These are phyloP conservation scores for Ploceus nigricollis DNA, from an alignment of 2,113 vertebrate species.

Conservation along the genomic window DNA sequence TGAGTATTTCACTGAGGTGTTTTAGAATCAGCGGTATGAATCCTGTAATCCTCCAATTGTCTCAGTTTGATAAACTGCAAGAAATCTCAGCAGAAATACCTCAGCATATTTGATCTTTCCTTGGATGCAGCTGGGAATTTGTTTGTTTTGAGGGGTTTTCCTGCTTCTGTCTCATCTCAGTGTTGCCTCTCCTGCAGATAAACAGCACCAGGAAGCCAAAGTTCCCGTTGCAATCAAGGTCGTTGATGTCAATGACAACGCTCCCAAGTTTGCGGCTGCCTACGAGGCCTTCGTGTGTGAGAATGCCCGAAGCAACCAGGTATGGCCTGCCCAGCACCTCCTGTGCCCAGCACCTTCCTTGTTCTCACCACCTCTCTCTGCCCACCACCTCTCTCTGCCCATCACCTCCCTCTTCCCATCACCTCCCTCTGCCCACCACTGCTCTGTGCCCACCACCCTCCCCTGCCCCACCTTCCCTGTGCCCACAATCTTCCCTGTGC, in stretches of 20 bases:
- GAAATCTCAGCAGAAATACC: background rate
- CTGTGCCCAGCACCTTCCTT: background rate
- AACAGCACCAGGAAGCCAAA: constrained; percentile 90
- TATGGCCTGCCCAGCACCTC: constrained; percentile 25
- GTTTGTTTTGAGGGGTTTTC: background rate
- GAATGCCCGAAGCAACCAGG: constrained; percentile 84
- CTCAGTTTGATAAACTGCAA: background rate
- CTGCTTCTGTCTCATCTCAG: background rate
- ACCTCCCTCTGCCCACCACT: too few relatives aligned
- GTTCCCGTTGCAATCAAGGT: constrained; percentile 92
- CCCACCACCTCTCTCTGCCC: background rate
- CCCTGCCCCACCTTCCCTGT: too few relatives aligned
- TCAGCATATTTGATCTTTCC: background rate
- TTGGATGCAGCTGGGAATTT: background rate
- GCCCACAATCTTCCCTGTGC: background rate
- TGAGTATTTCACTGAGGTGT: constrained; percentile 67
- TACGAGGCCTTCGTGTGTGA: constrained; percentile 93
- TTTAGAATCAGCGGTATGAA: background rate
- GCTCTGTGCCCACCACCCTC: background rate
- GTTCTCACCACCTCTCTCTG: background rate
- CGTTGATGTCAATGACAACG: constrained; percentile 89
- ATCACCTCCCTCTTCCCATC: too few relatives aligned
- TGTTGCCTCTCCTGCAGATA: constrained; percentile 73
- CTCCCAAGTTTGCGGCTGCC: constrained; percentile 87
- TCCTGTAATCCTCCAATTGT: background rate